Evolutionary conservation across 2,888 invertebrate species (phyloP).

Genomic region (Drosophila yooni): DNA sequence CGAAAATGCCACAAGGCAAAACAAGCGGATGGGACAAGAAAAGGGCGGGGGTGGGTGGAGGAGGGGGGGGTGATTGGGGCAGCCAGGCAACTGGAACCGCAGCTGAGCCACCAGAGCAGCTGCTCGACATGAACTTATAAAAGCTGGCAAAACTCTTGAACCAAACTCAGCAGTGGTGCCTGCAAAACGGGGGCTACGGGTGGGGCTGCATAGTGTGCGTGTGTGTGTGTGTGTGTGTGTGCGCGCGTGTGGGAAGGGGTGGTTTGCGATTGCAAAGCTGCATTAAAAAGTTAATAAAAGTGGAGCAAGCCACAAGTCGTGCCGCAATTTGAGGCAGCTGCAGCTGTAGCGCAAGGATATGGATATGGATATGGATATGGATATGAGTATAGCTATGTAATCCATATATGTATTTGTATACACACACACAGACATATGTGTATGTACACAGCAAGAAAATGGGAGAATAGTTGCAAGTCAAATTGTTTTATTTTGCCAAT

Average conservation of each 20-base stretch:
- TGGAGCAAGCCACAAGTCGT: conserved; percentile 79
- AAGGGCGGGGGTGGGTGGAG: neutral
- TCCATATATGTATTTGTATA: conserved; percentile 1
- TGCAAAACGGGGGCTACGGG: neutral
- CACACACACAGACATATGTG: neutral
- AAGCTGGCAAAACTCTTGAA: conserved; percentile 70
- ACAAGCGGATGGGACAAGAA: conserved; percentile 27
- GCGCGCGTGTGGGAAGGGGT: neutral
- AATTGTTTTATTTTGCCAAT: neutral
- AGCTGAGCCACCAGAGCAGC: conserved; percentile 59
- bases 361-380: conserved; percentile 50
- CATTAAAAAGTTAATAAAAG: conserved; percentile 81
- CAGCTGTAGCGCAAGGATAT: conserved; percentile 69
- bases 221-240: neutral
- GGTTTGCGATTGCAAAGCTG: conserved; percentile 50
- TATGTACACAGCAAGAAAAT: neutral
- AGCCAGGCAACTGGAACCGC: conserved; percentile 23
- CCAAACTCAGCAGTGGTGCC: conserved; percentile 23
- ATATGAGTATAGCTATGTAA: conserved; percentile 50
- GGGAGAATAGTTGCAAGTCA: neutral
- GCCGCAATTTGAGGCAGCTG: conserved; percentile 78
- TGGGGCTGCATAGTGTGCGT: neutral
- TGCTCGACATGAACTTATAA: conserved; percentile 76
- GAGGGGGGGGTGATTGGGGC: neutral
- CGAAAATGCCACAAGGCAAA: conserved; percentile 41